phyloP scores from a whole-genome alignment of 2,888 invertebrate genomes.

The Cosmorhoe ocellata region DNA sequence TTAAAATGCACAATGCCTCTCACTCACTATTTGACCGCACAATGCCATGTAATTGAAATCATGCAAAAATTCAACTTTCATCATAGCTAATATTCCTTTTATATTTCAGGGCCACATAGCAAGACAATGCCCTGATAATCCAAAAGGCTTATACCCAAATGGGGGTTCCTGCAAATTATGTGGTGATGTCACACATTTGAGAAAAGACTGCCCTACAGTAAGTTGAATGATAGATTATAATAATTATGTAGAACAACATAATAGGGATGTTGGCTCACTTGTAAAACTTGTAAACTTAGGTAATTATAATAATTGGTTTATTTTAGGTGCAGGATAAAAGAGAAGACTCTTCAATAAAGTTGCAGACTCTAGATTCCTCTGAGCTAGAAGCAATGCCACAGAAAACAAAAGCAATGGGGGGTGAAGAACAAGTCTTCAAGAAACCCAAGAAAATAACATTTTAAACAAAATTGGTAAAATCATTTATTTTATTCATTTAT shows the following conservation, averaged over 20 bases:
- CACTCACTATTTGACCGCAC: no score
- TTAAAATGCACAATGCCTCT: no score
- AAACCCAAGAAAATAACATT: conserved; percentile 76
- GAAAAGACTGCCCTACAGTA: conserved; percentile 89
- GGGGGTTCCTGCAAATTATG: conserved; percentile 92
- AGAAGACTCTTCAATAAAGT: conserved; percentile 69
- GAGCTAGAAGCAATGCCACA: conserved; percentile 71
- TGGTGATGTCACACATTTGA: conserved; percentile 92
- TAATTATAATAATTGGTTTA: no score
- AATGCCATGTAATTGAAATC: no score
- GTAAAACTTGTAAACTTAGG: no score
- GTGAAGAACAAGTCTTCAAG: conserved; percentile 41
- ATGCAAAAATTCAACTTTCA: no score
- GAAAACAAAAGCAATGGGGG: conserved; percentile 35
- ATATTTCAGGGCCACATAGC: conserved; percentile 89
- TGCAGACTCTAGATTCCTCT: conserved; percentile 62
- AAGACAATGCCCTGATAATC: conserved; percentile 93
- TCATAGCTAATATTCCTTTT: conserved; percentile 7
- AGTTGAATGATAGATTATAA: conserved; percentile 41
- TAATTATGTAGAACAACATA: no score
- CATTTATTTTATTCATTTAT: conserved; percentile 7
- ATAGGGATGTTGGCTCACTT: no score
- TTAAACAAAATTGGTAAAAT: conserved; percentile 40
- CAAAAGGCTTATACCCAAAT: conserved; percentile 92
- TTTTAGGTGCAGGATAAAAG: conserved; percentile 66